Evolutionary conservation across 2,113 vertebrate genomes (phyloP).

Genomic region (Dicrurus megarhynchus): DNA sequence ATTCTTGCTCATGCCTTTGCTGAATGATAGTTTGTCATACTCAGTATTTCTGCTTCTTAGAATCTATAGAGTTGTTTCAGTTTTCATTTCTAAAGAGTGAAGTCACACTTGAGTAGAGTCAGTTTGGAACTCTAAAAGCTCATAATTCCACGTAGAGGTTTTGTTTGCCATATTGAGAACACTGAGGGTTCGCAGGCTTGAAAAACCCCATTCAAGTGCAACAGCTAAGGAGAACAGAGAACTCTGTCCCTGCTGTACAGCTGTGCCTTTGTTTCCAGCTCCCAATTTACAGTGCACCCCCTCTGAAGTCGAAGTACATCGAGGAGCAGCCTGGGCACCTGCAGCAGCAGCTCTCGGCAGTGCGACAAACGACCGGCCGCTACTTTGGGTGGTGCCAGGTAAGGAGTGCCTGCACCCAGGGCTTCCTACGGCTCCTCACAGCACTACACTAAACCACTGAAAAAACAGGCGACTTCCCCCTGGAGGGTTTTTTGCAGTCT

Average conservation of each 20-base stretch:
- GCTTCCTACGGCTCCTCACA: background rate
- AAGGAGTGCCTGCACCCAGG: background rate
- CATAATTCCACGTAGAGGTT: fast-evolving
- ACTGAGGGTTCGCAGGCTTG: background rate
- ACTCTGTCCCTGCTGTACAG: background rate
- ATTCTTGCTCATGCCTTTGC: background rate
- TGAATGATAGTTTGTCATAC: background rate
- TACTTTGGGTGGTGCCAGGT: conserved; percentile 79
- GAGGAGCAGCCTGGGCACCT: conserved; percentile 79
- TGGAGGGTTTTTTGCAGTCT: background rate
- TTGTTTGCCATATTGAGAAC: background rate
- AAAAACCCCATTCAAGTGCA: fast-evolving
- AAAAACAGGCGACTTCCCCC: background rate
- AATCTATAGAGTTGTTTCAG: background rate
- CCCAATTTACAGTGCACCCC: conserved; percentile 78
- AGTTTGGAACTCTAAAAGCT: background rate
- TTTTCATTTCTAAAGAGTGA: background rate
- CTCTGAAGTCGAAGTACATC: conserved; percentile 59
- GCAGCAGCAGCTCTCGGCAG: conserved; percentile 69
- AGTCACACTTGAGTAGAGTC: background rate
- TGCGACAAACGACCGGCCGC: conserved; percentile 54
- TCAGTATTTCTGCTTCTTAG: background rate
- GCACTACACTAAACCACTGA: fast-evolving
- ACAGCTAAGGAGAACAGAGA: background rate
- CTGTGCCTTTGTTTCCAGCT: conserved; percentile 70